Percentiles rank a stretch among this genome's conserved stretches.
These are phyloP conservation scores for Mus musculus DNA, from an alignment of 2,113 vertebrate genomes.

Conservation along the genomic window GRCm39 chr17:7604001-7604500, in stretches of 20 bases:
- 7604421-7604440: conserved; percentile 85
- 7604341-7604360: conserved; percentile 85
- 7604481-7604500: neutral
- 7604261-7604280: neutral
- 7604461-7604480: fast-evolving
- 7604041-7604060: neutral
- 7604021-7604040: fast-evolving
- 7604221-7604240: fast-evolving
- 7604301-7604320: conserved; percentile 73
- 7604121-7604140: too few species aligned
- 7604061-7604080: fast-evolving
- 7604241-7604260: fast-evolving
- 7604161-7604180: neutral
- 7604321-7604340: conserved; percentile 68
- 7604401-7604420: conserved; percentile 86
- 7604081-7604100: neutral
- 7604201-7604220: fast-evolving
- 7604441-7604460: neutral
- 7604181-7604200: fast-evolving
- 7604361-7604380: conserved; percentile 80
- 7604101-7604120: fast-evolving
- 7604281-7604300: conserved; percentile 80
- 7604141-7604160: too few species aligned
- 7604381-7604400: conserved; percentile 82
- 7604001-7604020: neutral